These are phyloP conservation scores for Apteryx owenii DNA, from an alignment of 2,113 vertebrate species.

Conservation along the genomic window DNA sequence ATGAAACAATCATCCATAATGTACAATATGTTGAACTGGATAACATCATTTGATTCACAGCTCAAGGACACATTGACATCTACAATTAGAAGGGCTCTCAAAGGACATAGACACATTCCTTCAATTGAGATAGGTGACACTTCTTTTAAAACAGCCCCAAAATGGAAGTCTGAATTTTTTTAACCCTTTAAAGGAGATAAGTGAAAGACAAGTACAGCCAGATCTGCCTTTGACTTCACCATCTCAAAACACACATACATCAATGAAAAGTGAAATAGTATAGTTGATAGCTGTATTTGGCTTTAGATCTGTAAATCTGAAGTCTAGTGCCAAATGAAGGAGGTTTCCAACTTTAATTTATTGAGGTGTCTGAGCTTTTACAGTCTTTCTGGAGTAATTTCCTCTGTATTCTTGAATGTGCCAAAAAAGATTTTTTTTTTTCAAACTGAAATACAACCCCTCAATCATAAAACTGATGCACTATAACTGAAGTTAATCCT, in stretches of 20 bases:
- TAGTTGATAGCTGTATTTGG: neutral
- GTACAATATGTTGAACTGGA: conserved; percentile 4
- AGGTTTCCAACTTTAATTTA: neutral
- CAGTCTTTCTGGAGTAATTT: neutral
- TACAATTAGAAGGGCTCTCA: conserved; percentile 43
- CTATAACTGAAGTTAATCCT: neutral
- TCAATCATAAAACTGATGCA: neutral
- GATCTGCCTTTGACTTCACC: neutral
- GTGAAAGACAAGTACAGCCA: neutral
- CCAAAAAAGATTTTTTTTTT: neutral
- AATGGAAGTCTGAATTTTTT: neutral
- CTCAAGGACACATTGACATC: conserved; percentile 27
- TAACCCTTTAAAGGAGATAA: neutral
- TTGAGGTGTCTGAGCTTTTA: neutral
- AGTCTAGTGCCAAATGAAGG: neutral
- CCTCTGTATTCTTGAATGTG: neutral
- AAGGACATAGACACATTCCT: conserved; percentile 1
- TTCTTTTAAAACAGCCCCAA: neutral
- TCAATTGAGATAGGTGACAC: neutral
- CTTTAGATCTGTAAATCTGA: neutral
- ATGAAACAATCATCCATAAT: conserved; percentile 7
- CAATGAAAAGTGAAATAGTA: neutral
- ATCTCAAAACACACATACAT: neutral
- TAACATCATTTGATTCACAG: conserved; percentile 21
- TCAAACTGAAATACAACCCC: neutral